These are phyloP conservation scores for Ifrita kowaldi DNA, from an alignment of 2,113 vertebrate genomes.

Conservation along the genomic window DNA sequence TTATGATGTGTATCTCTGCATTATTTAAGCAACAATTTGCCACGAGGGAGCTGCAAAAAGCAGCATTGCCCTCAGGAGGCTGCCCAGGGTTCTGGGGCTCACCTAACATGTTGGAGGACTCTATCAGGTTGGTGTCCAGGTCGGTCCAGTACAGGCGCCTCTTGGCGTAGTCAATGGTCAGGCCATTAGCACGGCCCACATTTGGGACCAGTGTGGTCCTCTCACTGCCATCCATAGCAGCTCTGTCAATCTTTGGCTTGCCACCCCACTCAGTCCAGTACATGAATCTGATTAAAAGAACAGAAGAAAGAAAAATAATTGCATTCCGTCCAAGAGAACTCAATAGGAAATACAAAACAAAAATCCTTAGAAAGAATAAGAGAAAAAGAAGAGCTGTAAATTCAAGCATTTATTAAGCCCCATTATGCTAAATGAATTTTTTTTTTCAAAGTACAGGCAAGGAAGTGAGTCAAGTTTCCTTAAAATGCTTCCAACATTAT, in stretches of 20 bases:
- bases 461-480: constrained; percentile 37
- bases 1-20: neutral
- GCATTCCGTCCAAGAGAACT: neutral
- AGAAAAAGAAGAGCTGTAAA: neutral
- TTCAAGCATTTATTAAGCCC: neutral
- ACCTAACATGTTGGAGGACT: constrained; percentile 97
- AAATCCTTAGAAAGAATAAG: neutral
- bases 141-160: constrained; percentile 95
- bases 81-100: neutral
- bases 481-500: constrained; percentile 1
- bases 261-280: constrained; percentile 99
- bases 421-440: neutral
- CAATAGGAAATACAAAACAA: neutral
- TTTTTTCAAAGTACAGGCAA: neutral
- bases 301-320: neutral
- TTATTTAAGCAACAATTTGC: neutral
- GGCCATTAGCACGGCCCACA: constrained; percentile 91
- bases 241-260: constrained; percentile 92
- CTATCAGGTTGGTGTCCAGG: constrained; percentile 93
- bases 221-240: constrained; percentile 92
- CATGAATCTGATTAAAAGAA: constrained; percentile 82
- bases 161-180: constrained; percentile 94
- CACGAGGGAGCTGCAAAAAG: neutral
- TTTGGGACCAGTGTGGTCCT: constrained; percentile 88
- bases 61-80: accelerated